Percentiles rank a stretch among this genome's conserved stretches.
phyloP scores from a whole-genome alignment of 2,888 invertebrate species.

The Flexamia atlantica region DNA sequence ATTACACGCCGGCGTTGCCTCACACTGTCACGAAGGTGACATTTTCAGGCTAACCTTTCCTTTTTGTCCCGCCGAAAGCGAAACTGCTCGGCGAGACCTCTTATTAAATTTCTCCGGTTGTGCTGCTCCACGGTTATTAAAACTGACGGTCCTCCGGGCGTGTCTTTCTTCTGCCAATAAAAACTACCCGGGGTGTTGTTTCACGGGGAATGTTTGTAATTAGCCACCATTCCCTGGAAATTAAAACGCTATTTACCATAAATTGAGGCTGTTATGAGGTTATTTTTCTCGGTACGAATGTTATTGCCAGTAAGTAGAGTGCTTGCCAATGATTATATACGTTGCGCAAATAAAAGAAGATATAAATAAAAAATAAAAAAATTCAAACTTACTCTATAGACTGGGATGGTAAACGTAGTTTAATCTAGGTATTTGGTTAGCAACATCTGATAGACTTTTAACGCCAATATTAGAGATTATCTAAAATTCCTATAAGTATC shows the following conservation, averaged over 20 bases:
- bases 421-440: no score
- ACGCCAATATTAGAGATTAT: no score
- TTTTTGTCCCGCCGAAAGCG: conserved; percentile 50
- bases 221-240: conserved; percentile 3
- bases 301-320: no score
- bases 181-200: neutral
- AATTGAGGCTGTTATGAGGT: no score
- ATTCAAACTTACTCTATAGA: no score
- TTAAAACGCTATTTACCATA: neutral
- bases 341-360: no score
- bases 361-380: no score
- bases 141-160: neutral
- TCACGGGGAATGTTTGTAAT: neutral
- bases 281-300: no score
- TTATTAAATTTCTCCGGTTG: conserved; percentile 49
- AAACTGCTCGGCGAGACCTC: conserved; percentile 17
- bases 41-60: conserved; percentile 53
- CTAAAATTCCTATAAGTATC: no score
- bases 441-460: no score
- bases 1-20: conserved; percentile 24
- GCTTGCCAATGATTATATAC: no score
- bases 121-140: conserved; percentile 31
- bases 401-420: no score
- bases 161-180: conserved; percentile 10
- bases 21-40: conserved; percentile 50